Conservation (phyloP, 2,888 invertebrate species). For the Bruchidius siliquastri region DNA sequence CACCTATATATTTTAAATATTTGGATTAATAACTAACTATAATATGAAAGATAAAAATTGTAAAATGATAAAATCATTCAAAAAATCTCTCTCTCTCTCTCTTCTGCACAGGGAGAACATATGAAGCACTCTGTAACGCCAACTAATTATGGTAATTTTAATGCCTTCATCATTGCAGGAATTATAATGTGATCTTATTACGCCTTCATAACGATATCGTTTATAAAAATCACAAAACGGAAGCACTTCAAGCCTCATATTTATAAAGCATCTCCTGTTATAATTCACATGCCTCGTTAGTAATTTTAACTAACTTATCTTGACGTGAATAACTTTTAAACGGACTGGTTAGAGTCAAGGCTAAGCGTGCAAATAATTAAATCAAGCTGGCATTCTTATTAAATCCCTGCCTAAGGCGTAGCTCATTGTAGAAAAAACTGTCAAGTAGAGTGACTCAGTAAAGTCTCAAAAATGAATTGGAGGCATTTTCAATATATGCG, state of each 20-base stretch:
- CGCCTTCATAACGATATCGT: neutral
- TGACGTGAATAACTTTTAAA: neutral
- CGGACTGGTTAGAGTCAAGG: neutral
- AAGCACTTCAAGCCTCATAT: neutral
- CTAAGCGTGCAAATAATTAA: neutral
- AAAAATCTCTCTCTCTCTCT: too few species aligned
- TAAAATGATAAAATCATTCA: too few species aligned
- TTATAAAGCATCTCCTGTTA: neutral
- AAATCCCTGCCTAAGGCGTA: neutral
- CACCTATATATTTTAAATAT: too few species aligned
- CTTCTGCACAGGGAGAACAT: too few species aligned
- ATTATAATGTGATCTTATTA: neutral
- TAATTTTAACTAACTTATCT: neutral
- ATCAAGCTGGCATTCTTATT: neutral
- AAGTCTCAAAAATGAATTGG: too few species aligned
- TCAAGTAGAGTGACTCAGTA: neutral
- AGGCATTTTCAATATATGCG: too few species aligned
- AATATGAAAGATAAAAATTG: too few species aligned
- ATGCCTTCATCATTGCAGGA: neutral
- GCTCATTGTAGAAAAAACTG: neutral
- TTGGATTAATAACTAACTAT: too few species aligned
- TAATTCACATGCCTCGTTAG: neutral
- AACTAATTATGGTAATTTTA: neutral
- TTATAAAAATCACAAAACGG: neutral
- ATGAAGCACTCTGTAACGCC: neutral